These are phyloP conservation scores for Gasterosteus nipponicus DNA, from an alignment of 2,113 vertebrate species.

Conservation along the genomic window DNA sequence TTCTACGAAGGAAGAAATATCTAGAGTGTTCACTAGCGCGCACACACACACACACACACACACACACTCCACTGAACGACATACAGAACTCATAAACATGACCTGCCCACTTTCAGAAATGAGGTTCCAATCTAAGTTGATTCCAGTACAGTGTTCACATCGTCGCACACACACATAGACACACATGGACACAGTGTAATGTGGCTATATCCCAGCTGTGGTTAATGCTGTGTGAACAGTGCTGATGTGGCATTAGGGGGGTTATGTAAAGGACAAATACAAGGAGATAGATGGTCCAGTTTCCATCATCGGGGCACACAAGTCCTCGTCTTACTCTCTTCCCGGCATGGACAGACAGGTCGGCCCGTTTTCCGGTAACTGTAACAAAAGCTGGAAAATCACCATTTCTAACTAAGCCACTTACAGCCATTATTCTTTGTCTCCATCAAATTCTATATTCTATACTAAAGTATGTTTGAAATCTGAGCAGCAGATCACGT, in stretches of 20 bases:
- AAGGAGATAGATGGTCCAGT: conserved; percentile 16
- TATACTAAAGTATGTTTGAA: background rate
- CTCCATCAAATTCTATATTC: background rate
- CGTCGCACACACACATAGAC: background rate
- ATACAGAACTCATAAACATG: conserved; percentile 21
- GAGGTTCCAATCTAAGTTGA: conserved; percentile 43
- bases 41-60: background rate
- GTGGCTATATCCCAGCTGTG: conserved; percentile 41
- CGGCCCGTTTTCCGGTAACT: background rate
- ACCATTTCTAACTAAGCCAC: background rate
- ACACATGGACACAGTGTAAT: conserved; percentile 30
- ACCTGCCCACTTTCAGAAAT: conserved; percentile 38
- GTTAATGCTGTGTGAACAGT: conserved; percentile 71
- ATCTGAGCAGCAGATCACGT: background rate
- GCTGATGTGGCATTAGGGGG: conserved; percentile 63
- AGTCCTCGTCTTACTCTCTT: background rate
- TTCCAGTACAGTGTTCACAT: conserved; percentile 28
- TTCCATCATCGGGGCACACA: conserved; percentile 1
- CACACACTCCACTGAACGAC: conserved; percentile 17
- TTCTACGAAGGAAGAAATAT: conserved; percentile 58
- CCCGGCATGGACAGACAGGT: background rate
- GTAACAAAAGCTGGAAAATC: background rate
- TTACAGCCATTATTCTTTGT: background rate
- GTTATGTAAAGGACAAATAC: conserved; percentile 36
- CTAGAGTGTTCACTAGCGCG: conserved; percentile 20